phyloP scores from a whole-genome alignment of 2,888 invertebrate species.

The Drosophila quinaria region DNA sequence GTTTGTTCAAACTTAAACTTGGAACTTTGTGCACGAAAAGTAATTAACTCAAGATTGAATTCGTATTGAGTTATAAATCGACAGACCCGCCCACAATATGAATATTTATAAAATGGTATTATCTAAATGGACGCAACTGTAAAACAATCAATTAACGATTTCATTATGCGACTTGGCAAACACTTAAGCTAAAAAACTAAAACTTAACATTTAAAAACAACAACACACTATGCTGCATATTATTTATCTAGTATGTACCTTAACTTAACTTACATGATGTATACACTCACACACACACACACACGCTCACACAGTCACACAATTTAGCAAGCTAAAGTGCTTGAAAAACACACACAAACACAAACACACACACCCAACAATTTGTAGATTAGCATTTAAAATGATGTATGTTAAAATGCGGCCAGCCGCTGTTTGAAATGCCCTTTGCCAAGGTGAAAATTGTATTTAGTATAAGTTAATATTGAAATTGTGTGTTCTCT shows the following conservation, averaged over 20 bases:
- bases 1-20: constrained; percentile 45
- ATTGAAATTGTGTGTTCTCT: constrained; percentile 14
- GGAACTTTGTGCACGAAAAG: constrained; percentile 41
- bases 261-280: constrained; percentile 67
- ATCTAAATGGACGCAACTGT: constrained; percentile 55
- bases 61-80: constrained; percentile 42
- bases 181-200: constrained; percentile 51
- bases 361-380: constrained; percentile 35
- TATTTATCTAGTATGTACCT: constrained; percentile 79
- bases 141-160: constrained; percentile 76
- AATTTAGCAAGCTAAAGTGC: constrained; percentile 54
- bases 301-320: constrained; percentile 25
- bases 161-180: constrained; percentile 61
- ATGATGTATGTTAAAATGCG: constrained; percentile 30
- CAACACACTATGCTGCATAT: constrained; percentile 71
- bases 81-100: constrained; percentile 50
- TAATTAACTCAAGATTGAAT: constrained; percentile 23
- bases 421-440: constrained; percentile 37
- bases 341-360: constrained; percentile 57
- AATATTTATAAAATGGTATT: constrained; percentile 56
- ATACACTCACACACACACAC: constrained; percentile 37
- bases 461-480: constrained; percentile 13
- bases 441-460: constrained; percentile 40
- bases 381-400: constrained; percentile 66
- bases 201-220: constrained; percentile 29